Conservation (phyloP, 2,888 invertebrate genomes). For the Merodon equestris region DNA sequence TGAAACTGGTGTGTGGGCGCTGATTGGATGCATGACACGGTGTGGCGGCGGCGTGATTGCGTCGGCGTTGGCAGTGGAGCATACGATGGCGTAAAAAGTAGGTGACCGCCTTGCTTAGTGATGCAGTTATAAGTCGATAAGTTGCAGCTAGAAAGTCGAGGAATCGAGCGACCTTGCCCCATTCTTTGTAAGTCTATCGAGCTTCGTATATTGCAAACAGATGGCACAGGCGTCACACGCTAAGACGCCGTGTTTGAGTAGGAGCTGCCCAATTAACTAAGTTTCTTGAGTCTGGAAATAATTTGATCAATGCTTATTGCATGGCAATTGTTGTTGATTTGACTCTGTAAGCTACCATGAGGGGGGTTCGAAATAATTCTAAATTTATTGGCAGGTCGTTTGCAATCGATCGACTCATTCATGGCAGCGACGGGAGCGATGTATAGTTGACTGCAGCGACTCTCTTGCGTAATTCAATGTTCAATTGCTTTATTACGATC, state of each 20-base stretch:
- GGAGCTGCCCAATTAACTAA: not conserved
- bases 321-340: slow-evolving; percentile 36
- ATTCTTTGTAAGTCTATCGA: too few species aligned
- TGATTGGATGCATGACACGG: slow-evolving; percentile 13
- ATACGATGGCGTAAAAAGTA: slow-evolving; percentile 49
- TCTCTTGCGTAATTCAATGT: slow-evolving; percentile 48
- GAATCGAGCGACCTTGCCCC: too few species aligned
- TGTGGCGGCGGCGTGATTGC: too few species aligned
- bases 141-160: slow-evolving; percentile 11
- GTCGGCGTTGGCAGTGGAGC: not conserved
- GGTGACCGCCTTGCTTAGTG: slow-evolving; percentile 59
- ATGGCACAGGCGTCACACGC: slow-evolving; percentile 17
- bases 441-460: too few species aligned
- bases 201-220: slow-evolving; percentile 11
- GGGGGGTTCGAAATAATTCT: slow-evolving; percentile 36
- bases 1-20: slow-evolving; percentile 36
- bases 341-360: slow-evolving; percentile 16
- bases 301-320: slow-evolving; percentile 60
- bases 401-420: slow-evolving; percentile 2
- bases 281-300: slow-evolving; percentile 37
- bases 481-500: too few species aligned
- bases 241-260: too few species aligned
- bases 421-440: too few species aligned
- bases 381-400: slow-evolving; percentile 37
- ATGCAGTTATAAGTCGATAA: slow-evolving; percentile 26